A percentile compares a stretch with the other conserved stretches of the same genome.
These are phyloP conservation scores for Morpho deidamia DNA, from an alignment of 2,888 invertebrate species.

Conservation along the genomic window DNA sequence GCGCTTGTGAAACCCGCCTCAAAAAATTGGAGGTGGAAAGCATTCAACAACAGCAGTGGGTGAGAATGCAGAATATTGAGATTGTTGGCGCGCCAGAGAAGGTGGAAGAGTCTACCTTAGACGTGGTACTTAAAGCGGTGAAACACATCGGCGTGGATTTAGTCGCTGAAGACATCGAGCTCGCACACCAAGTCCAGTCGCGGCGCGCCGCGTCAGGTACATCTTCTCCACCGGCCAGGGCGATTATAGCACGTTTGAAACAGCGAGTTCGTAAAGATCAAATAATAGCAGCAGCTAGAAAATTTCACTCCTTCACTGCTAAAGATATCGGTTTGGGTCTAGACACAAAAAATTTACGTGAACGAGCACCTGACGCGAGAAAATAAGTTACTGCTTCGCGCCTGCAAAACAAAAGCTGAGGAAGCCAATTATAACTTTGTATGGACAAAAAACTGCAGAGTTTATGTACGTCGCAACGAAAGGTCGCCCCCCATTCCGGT, in stretches of 20 bases:
- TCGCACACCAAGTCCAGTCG: too few relatives aligned
- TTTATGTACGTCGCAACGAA: neutral
- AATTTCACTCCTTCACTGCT: neutral
- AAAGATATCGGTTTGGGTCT: slow-evolving; percentile 3
- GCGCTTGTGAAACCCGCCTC: too few relatives aligned
- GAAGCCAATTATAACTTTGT: neutral
- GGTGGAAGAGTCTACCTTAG: too few relatives aligned
- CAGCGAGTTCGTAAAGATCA: slow-evolving; percentile 3
- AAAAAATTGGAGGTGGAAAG: too few relatives aligned
- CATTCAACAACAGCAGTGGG: too few relatives aligned
- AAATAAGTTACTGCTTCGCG: neutral
- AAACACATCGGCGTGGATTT: too few relatives aligned
- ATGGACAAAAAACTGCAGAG: slow-evolving; percentile 4
- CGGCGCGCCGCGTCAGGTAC: too few relatives aligned
- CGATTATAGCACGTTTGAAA: neutral
- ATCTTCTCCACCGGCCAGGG: too few relatives aligned
- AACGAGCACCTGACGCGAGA: slow-evolving; percentile 1
- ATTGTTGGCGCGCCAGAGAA: too few relatives aligned
- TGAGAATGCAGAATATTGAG: too few relatives aligned
- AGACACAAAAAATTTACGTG: neutral
- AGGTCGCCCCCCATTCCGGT: neutral
- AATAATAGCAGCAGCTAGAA: slow-evolving; percentile 4
- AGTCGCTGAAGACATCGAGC: too few relatives aligned
- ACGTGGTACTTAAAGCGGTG: too few relatives aligned
- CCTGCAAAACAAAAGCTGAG: neutral